Evolutionary conservation across 2,888 invertebrate genomes (phyloP).

Genomic region (Embidobia sp.): DNA sequence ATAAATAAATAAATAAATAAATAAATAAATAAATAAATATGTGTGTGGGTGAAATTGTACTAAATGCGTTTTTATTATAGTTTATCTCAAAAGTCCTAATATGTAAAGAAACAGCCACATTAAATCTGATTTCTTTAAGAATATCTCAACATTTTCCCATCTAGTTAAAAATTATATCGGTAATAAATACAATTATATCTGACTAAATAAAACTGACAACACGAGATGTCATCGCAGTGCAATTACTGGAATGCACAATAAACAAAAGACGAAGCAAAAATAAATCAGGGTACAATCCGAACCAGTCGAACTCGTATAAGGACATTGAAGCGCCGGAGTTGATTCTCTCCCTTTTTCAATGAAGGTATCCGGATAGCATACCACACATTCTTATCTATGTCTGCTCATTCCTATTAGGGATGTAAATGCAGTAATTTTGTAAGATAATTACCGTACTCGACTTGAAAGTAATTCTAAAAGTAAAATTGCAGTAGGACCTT

Average conservation of each 20-base stretch:
- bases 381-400: slow-evolving; percentile 72
- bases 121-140: neutral
- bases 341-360: slow-evolving; percentile 67
- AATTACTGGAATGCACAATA: slow-evolving; percentile 48
- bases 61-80: no score
- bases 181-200: slow-evolving; percentile 57
- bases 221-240: slow-evolving; percentile 45
- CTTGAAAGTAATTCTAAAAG: slow-evolving; percentile 72
- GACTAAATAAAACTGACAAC: slow-evolving; percentile 72
- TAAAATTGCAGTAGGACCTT: no score
- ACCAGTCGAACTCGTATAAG: slow-evolving; percentile 64
- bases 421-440: slow-evolving; percentile 76
- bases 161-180: slow-evolving; percentile 20
- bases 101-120: neutral
- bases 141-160: neutral
- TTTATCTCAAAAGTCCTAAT: no score
- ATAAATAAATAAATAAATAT: no score
- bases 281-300: slow-evolving; percentile 62
- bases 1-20: no score
- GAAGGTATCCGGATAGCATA: slow-evolving; percentile 67
- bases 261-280: slow-evolving; percentile 51
- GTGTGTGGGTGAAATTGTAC: no score
- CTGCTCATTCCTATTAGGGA: slow-evolving; percentile 74
- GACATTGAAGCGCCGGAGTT: slow-evolving; percentile 68
- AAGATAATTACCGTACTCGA: slow-evolving; percentile 72